Evolutionary conservation across 2,888 invertebrate genomes (phyloP), one percentile per base, ranked within the genome.

Genomic region (Polietes domitor): DNA sequence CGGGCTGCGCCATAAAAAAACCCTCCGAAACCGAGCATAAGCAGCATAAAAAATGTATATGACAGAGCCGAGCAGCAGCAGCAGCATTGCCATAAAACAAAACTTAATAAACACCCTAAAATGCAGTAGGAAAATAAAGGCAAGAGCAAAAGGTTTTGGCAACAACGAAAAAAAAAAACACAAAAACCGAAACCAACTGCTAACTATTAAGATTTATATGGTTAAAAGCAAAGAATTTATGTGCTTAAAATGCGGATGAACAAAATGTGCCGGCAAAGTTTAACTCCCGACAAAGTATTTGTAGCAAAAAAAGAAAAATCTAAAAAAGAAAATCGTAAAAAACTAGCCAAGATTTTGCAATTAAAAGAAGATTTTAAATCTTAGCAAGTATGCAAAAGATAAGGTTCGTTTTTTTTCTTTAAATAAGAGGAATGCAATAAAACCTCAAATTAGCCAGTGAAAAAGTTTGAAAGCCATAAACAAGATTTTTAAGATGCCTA

Each of bases 201-300:
- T 71, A 37, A 61, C 81, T 81, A 84, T 84, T 79, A 84, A 81
- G 81, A 84, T 84, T 84, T 84, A 84, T 84, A 77, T 68, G 58
- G 61, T 37, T 26, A 53, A 41, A 58, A n/a, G 68, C 75, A 68
- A 68, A 9, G 53, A 78, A 84, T 84, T 84, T 84, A 81, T 84
- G 65, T 43, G 78, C 53, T 72, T 58, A 84, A 78, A 81, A 53
- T 55, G 24, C 53, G 53, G 37, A 26, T 63, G 32, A 37, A 41
- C 58, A 3, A 55, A 37, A 28, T 7, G 28, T 5, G 32, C 3
- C 10, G 41, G 21, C 17, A 65, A 65, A 41, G 12, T 58, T 58
- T 19, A 26, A 26, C 24, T 19, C 55, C 12, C 15, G 26, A 15
- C 6, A 12, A 58, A 58, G 26, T 24, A 41, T 12, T 12, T 41